Evolutionary conservation across 2,797 vertebrate genomes (phyloP), one percentile per base, ranked within the genome.

Genomic region (Melanotaenia parkinsoni): DNA sequence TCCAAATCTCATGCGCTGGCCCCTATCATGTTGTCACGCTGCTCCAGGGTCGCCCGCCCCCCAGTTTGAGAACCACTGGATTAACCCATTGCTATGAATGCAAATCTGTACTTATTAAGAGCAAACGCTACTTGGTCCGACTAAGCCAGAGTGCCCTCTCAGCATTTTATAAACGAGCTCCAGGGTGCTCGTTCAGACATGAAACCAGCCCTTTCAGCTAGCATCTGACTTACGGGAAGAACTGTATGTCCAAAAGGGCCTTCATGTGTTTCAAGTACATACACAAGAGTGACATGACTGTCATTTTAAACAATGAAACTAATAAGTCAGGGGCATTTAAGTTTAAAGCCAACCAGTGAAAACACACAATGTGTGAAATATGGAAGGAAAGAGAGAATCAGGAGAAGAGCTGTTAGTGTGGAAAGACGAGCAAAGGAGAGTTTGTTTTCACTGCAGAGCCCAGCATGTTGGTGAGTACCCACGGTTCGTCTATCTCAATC

Each of bases 401-500:
- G 69, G 53, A 16, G 3, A 6, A 16, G 22, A 62, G 20, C 7
- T 45, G 68, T 45, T 62, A 70, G 58, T 86, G 79, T 82, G 82
- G 67, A 80, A 81, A 79, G 72, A 79, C 63, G 76, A 72, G 78
- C 58, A 86, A 80, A 86, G 60, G 68, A 88, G 80, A 47, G 68
- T 91, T 90, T 90, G 88, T 90, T 93, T 93, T 92, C 88, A 80
- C 76, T 87, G 85, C 89, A 82, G 74, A 61, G 82, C 72, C 76
- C 82, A 85, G 63, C 74, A 69, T 86, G 78, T 85, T 82, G 85
- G 68, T 83, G 86, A 84, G 72, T 81, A 80, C 87, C 80, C 82
- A 81, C 35, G 61, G 75, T 88, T 86, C 77, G 65, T 88, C 84
- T 81, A 24, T 72, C 86, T 88, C 84, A 61, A 63, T 83, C 86